phyloP scores from a whole-genome alignment of 2,797 vertebrate species.

The Salarias fasciatus region DNA sequence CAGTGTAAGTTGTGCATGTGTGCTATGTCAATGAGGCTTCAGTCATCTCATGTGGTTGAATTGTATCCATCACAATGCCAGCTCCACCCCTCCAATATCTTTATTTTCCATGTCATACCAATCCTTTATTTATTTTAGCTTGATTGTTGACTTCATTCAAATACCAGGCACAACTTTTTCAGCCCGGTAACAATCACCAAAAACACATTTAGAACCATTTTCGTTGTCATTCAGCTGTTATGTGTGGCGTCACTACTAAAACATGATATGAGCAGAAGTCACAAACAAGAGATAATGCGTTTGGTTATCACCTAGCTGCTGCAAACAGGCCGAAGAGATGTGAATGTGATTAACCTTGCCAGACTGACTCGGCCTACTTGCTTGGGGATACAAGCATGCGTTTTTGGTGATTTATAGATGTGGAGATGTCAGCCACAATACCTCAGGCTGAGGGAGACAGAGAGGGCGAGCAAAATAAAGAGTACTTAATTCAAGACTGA shows the following conservation, averaged over 20 bases:
- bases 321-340: conserved; percentile 69
- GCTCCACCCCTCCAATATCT: conserved; percentile 36
- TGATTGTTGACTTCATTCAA: conserved; percentile 29
- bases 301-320: conserved; percentile 70
- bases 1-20: conserved; percentile 61
- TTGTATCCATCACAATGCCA: conserved; percentile 24
- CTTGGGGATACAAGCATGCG: conserved; percentile 67
- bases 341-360: conserved; percentile 76
- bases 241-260: conserved; percentile 58
- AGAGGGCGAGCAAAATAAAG: conserved; percentile 69
- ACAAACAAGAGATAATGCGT: conserved; percentile 78
- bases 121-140: conserved; percentile 26
- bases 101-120: conserved; percentile 20
- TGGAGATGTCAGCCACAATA: conserved; percentile 73
- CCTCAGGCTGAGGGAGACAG: conserved; percentile 66
- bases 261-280: conserved; percentile 62
- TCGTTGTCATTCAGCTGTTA: conserved; percentile 51
- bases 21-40: conserved; percentile 66
- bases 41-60: conserved; percentile 51
- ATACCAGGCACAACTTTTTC: conserved; percentile 31
- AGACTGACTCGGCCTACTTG: conserved; percentile 70
- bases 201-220: conserved; percentile 32
- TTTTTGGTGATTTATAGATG: conserved; percentile 80
- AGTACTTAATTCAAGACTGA: conserved; percentile 76
- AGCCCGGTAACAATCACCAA: conserved; percentile 54